Percentiles rank a stretch among this genome's conserved stretches.
Conservation (phyloP, 2,888 invertebrate genomes). For the Eristalis intricaria region DNA sequence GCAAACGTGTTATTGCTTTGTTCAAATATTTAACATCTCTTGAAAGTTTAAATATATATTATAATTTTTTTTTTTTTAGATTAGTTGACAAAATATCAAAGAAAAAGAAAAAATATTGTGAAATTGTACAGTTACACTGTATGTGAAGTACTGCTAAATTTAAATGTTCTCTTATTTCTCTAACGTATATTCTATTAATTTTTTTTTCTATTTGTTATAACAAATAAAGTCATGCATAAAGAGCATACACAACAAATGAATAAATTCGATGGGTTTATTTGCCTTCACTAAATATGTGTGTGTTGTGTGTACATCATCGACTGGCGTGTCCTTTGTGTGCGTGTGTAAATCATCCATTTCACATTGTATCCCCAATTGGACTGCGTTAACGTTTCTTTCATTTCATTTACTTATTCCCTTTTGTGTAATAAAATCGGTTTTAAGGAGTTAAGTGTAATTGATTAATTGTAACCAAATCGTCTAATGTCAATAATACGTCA, state of each 20-base stretch:
- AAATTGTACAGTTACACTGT: slow-evolving; percentile 18
- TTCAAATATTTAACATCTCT: slow-evolving; percentile 38
- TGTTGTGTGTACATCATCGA: background rate
- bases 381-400: slow-evolving; percentile 3
- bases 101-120: background rate
- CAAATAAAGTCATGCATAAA: slow-evolving; percentile 20
- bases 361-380: background rate
- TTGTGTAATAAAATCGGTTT: slow-evolving; percentile 53
- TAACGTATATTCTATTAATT: background rate
- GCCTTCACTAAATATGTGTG: background rate
- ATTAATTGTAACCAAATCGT: slow-evolving; percentile 71
- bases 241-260: background rate
- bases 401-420: slow-evolving; percentile 10
- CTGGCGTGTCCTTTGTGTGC: background rate
- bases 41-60: slow-evolving; percentile 25
- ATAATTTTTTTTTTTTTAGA: slow-evolving; percentile 20
- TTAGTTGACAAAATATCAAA: slow-evolving; percentile 5
- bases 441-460: slow-evolving; percentile 62
- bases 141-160: slow-evolving; percentile 21
- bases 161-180: slow-evolving; percentile 17
- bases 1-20: slow-evolving; percentile 35
- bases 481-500: slow-evolving; percentile 22
- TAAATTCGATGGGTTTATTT: background rate
- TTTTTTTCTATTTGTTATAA: slow-evolving; percentile 16
- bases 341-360: background rate